phyloP scores from a whole-genome alignment of 2,888 invertebrate genomes.

The Pheosia gnoma region DNA sequence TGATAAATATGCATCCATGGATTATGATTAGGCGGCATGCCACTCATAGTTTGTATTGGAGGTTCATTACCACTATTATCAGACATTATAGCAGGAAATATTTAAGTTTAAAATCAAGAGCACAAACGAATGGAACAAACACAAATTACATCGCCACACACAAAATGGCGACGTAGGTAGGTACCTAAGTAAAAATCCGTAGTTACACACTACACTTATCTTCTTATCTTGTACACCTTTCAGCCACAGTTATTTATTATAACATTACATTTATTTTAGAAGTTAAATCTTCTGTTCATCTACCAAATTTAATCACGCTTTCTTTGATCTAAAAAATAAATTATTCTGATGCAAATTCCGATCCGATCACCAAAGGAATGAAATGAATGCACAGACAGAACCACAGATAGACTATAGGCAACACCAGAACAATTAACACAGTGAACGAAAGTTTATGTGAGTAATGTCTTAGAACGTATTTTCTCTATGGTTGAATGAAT shows the following conservation, averaged over 20 bases:
- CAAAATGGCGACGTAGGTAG: conserved; percentile 56
- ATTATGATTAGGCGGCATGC: conserved; percentile 69
- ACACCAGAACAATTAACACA: too few relatives aligned
- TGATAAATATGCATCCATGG: conserved; percentile 77
- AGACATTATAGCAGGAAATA: conserved; percentile 51
- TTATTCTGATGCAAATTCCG: too few relatives aligned
- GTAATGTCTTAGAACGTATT: too few relatives aligned
- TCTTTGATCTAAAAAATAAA: too few relatives aligned
- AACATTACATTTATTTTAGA: too few relatives aligned
- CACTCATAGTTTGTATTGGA: conserved; percentile 75
- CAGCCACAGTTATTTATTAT: neutral
- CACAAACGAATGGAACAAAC: neutral
- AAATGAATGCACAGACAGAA: too few relatives aligned
- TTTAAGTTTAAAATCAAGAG: conserved; percentile 7
- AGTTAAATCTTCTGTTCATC: too few relatives aligned
- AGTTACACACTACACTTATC: neutral
- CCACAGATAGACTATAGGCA: too few relatives aligned
- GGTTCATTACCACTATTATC: conserved; percentile 75
- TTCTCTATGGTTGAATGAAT: too few relatives aligned
- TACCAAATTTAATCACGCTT: too few relatives aligned
- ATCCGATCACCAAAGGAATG: too few relatives aligned
- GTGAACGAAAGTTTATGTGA: too few relatives aligned
- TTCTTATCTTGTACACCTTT: neutral
- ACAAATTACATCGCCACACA: conserved; percentile 25
- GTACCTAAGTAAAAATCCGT: neutral